Base-by-base conservation (phyloP, 2,888 invertebrate genomes). In the Tanypteryx hageni region DNA sequence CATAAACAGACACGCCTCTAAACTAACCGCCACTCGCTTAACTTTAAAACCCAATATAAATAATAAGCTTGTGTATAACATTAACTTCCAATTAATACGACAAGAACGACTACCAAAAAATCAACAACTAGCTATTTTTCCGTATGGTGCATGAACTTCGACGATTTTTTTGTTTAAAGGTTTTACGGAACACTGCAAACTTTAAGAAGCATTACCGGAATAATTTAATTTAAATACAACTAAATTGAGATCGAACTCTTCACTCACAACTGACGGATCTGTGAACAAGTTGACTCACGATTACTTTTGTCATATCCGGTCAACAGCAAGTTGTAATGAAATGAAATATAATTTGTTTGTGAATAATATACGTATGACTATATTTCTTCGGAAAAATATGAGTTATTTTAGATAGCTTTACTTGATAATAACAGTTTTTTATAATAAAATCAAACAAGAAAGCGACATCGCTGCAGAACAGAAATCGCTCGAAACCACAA, bases 241-340 rank as follows among this genome's bases (percentile, higher is more conserved):
- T 11, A 76, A 76, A 64, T 3, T 44, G 44, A 44, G 64, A 89
- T 64, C 68, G n/a, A 89, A 64, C 31, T 64, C 68, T 64, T 64
- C 61, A 16, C 44, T 44, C 64, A 44, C 89, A 89, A 89, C 64
- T 89, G 89, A 89, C 31, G 89, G 64, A 89, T 64, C 64, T 56
- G 64, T 44, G 61, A 64, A 44, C 89, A 64, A 89, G 89, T 64
- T 89, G 89, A 89, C 89, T 89, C 64, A 64, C 68, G 89, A 68
- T 89, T 89, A 68, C 89, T 89, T 89, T 89, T 89, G 31, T 68
- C 64, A 89, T 64, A 89, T 89, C 89, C 89, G 89, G 89, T 89
- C 89, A 89, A 89, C 18, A 68, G 31, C 61, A 68, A 11, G 68
- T 68, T 68, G 44, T n/a, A 57, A 68, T 44, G 64, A 22, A 7